Base-by-base conservation (phyloP, 1,140 invertebrate species). In the Camponotus vicinus region DNA sequence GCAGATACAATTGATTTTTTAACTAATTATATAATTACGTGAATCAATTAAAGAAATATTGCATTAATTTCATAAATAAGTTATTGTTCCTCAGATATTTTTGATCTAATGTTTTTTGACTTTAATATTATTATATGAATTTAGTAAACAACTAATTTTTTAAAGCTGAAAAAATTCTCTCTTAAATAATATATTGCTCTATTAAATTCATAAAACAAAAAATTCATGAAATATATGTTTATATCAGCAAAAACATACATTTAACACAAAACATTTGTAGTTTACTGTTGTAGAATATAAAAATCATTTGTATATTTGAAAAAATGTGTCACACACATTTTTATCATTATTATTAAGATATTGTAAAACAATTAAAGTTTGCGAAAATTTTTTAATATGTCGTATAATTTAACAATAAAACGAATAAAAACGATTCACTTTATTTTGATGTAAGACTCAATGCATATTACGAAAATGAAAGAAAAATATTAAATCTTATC, bases 401-500 rank as follows among this genome's bases (percentile, higher is more conserved):
- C 32, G 21, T 40, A 32, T 70, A 59, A 70, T 59, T 69, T n/a
- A 55, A 27, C 27, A 27, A 27, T 27, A 27, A 27, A 27, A 27
- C 27, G 64, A 49, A 42, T 59, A 37, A 59, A 61, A 82, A 82
- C 27, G 18, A 82, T 61, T 71, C 67, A 18, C 2, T 8, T 37
- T 5, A 4, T 37, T 71, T 82, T 82, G 52, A 55, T 21, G 49
- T 71, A 59, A 18, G 27, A 21, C 21, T 21, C 18, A 15, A 18
- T 34, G 40, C 27, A 34, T 40, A 45, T 61, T 82, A 71, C 70
- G 21, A 82, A 71, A 40, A 82, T 61, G 40, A 82, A 7, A 79
- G 40, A 71, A 71, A 59, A 32, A 83, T 73, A 83, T 82, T 49
- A 83, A 83, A 83, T 63, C 69, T 82, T 59, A 83, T 61, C 40